Evolutionary conservation across 2,797 vertebrate species (phyloP), one percentile per base, ranked within the genome.

Genomic region (Falco naumanni): DNA sequence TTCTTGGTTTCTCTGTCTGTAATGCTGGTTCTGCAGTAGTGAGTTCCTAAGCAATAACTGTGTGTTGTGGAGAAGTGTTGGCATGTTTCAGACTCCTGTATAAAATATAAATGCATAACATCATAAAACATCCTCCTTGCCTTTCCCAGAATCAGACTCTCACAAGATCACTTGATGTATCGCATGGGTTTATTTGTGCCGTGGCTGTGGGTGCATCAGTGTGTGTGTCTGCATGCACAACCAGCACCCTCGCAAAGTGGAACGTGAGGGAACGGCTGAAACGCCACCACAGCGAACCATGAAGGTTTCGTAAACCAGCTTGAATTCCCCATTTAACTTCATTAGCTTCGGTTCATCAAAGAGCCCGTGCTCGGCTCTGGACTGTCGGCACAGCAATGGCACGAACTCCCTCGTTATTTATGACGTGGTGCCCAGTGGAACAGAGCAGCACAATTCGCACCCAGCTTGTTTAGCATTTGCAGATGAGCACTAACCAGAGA

Each of bases 201-300:
- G 0, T 22, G 15, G 72, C 47, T 41, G 5, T 25, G 50, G 53
- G 28, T 59, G n/a, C 20, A 2, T 24, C 43, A 14, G 16, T 7
- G 45, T 25, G 28, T 10, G 26, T 34, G 29, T 28, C n/a, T 41
- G 53, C 5, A 0, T 39, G 59, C n/a, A 6, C 41, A 56, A 0
- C 56, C 53, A 45, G 10, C 76, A 20, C 50, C 45, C 39, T 74
- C 60, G 39, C 28, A 28, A 16, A 37, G 33, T 8, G 14, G 45
- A 45, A 79, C 24, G 11, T 10, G 70, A 70, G 53, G 24, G 31
- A 60, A 25, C 6, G 39, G 48, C 39, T 87, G 76, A 78, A 75
- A 68, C 48, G 41, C 45, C 56, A 20, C 45, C 33, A 5, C 24
- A 24, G 16, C 12, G 11, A 60, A 18, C 28, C 34, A 1, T 5